Percentiles rank a stretch among this genome's conserved stretches.
These are phyloP conservation scores for Autographa pulchrina DNA, from an alignment of 2,888 invertebrate genomes.

Conservation along the genomic window DNA sequence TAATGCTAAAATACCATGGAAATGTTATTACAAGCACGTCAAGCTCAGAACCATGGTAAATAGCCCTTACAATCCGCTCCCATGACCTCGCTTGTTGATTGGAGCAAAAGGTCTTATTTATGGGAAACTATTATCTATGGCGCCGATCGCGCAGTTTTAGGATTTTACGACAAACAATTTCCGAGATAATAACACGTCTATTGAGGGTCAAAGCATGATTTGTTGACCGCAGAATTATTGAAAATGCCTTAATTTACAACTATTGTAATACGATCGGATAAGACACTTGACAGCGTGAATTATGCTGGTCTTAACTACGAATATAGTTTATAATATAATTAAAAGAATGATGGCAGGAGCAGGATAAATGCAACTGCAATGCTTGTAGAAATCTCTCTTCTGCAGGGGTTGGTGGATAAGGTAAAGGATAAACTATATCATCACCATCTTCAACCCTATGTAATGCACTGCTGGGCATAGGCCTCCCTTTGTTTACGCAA, in stretches of 20 bases:
- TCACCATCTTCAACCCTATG: no score
- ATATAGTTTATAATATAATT: no score
- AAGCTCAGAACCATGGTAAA: constrained; percentile 32
- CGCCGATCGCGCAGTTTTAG: constrained; percentile 16
- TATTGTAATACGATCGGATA: neutral
- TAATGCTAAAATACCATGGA: constrained; percentile 14
- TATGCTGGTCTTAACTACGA: no score
- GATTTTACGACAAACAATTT: constrained; percentile 34
- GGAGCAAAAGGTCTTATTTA: constrained; percentile 53
- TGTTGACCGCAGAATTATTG: constrained; percentile 4
- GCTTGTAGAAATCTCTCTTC: no score
- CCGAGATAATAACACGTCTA: constrained; percentile 17
- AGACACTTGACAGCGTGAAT: neutral
- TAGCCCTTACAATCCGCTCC: constrained; percentile 36
- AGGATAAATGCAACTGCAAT: no score
- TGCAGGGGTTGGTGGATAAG: no score
- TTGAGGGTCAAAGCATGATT: neutral
- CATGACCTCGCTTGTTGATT: constrained; percentile 50
- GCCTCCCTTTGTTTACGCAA: no score
- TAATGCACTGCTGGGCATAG: no score
- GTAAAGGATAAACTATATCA: no score
- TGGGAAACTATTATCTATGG: constrained; percentile 36
- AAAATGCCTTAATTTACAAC: neutral
- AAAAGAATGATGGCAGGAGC: no score
- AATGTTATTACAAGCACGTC: constrained; percentile 28